A percentile compares a stretch with the other conserved stretches of the same genome.
phyloP scores from a whole-genome alignment of 1,140 invertebrate genomes.

The Panonychus citri region DNA sequence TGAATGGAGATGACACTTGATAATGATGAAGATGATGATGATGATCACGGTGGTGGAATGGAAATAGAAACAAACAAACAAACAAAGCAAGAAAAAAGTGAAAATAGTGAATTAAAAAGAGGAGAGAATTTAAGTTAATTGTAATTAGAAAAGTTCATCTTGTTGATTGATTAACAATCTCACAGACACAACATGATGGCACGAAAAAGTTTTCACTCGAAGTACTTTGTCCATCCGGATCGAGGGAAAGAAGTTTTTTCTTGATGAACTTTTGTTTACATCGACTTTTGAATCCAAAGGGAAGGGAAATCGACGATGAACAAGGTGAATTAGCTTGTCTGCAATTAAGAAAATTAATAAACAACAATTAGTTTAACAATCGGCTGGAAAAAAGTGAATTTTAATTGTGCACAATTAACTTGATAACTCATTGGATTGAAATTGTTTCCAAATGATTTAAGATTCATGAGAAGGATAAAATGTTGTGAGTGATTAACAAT shows the following conservation, averaged over 20 bases:
- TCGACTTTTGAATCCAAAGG: constrained; percentile 49
- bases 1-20: too few relatives aligned
- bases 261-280: constrained; percentile 78
- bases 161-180: constrained; percentile 16
- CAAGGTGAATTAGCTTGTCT: constrained; percentile 14
- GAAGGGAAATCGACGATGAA: constrained; percentile 25
- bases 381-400: too few relatives aligned
- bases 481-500: not conserved
- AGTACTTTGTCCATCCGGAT: constrained; percentile 48
- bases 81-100: too few relatives aligned
- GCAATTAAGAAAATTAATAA: constrained; percentile 4
- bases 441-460: too few relatives aligned
- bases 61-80: constrained; percentile 45
- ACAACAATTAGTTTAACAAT: too few relatives aligned
- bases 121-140: too few relatives aligned
- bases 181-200: constrained; percentile 57
- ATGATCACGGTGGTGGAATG: constrained; percentile 73
- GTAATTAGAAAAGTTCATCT: too few relatives aligned
- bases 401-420: not conserved
- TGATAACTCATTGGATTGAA: not conserved
- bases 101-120: too few relatives aligned
- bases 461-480: not conserved
- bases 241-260: constrained; percentile 60
- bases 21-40: too few relatives aligned
- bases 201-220: constrained; percentile 75